Evolutionary conservation across 2,888 invertebrate species (phyloP).

Genomic region (Microplitis deprimator): DNA sequence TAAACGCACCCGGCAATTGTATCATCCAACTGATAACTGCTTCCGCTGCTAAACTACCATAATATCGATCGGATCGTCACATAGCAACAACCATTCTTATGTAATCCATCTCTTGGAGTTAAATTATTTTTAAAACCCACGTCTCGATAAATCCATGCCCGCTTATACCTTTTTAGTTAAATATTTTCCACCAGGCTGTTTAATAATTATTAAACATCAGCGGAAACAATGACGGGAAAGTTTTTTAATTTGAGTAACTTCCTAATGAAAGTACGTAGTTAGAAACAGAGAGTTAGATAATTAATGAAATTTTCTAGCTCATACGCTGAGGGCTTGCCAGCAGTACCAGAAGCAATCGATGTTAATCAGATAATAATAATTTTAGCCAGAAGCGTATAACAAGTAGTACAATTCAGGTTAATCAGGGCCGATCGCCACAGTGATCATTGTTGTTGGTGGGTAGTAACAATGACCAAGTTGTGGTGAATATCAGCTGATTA

Average conservation of each 20-base stretch:
- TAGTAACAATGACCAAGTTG: slow-evolving; percentile 30
- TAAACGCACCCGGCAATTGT: slow-evolving; percentile 2
- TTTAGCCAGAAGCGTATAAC: background rate
- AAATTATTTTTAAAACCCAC: background rate
- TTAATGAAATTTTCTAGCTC: background rate
- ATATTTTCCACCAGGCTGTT: background rate
- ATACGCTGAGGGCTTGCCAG: background rate
- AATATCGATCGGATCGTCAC: slow-evolving; percentile 7
- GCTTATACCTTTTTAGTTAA: background rate
- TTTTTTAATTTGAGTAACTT: background rate
- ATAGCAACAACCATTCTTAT: background rate
- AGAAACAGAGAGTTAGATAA: background rate
- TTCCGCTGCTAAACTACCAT: background rate
- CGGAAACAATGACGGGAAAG: background rate
- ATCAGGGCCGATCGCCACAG: slow-evolving; percentile 33
- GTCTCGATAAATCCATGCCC: background rate
- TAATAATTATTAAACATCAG: background rate
- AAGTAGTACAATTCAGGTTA: slow-evolving; percentile 36
- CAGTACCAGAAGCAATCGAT: slow-evolving; percentile 3
- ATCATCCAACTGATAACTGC: slow-evolving; percentile 1
- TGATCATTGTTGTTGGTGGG: slow-evolving; percentile 30
- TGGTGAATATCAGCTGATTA: slow-evolving; percentile 29
- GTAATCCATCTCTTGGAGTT: background rate
- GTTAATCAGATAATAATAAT: slow-evolving; percentile 40
- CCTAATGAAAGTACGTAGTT: background rate